These are phyloP conservation scores for Standfussiana lucernea DNA, from an alignment of 2,888 invertebrate species.

Conservation along the genomic window DNA sequence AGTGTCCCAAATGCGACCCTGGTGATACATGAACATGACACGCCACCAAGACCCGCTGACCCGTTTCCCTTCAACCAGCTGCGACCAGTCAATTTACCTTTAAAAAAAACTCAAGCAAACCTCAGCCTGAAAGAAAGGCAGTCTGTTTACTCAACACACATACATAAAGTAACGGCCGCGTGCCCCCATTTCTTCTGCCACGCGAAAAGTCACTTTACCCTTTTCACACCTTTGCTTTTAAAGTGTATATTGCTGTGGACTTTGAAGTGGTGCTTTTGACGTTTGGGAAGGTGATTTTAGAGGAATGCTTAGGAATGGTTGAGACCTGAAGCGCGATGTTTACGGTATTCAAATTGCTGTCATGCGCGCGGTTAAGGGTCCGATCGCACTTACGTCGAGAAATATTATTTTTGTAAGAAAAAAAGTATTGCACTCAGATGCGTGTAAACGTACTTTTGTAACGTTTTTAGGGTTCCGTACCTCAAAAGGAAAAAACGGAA, in stretches of 20 bases:
- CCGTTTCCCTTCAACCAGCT: constrained; percentile 87
- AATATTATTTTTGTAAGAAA: constrained; percentile 43
- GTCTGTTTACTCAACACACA: constrained; percentile 89
- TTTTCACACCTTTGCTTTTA: constrained; percentile 81
- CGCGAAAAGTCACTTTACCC: constrained; percentile 76
- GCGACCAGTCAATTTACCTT: constrained; percentile 89
- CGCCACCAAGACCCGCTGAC: constrained; percentile 87
- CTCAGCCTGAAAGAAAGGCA: constrained; percentile 86
- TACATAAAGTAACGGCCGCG: constrained; percentile 81
- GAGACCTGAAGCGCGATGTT: constrained; percentile 84
- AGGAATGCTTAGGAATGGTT: constrained; percentile 83
- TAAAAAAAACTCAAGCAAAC: constrained; percentile 87
- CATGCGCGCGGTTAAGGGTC: constrained; percentile 72
- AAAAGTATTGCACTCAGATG: constrained; percentile 43
- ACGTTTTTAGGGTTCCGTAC: too few relatives aligned
- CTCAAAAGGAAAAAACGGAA: too few relatives aligned
- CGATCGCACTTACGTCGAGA: constrained; percentile 50
- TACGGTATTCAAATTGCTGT: constrained; percentile 87
- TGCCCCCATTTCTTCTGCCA: constrained; percentile 83
- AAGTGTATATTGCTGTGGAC: constrained; percentile 79
- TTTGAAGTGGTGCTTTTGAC: constrained; percentile 68
- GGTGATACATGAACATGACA: constrained; percentile 89
- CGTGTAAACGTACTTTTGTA: constrained; percentile 11
- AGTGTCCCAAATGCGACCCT: constrained; percentile 75
- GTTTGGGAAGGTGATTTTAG: constrained; percentile 71